Evolutionary conservation across 2,888 invertebrate species (phyloP).

Genomic region (Tribolium freemani): DNA sequence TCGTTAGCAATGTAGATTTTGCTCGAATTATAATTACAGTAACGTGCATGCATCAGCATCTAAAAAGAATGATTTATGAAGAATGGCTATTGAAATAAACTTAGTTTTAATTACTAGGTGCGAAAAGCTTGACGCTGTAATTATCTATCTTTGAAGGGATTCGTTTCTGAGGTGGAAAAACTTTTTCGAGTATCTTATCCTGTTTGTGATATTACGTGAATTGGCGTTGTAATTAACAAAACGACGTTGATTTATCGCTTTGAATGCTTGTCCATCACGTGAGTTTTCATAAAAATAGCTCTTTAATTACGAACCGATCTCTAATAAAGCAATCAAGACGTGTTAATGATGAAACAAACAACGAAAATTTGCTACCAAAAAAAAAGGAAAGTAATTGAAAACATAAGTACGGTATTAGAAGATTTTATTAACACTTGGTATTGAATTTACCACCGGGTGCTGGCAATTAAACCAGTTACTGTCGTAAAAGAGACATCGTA

Average conservation of each 20-base stretch:
- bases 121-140: conserved; percentile 32
- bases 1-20: conserved; percentile 30
- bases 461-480: conserved; percentile 28
- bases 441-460: conserved; percentile 22
- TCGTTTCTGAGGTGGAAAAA: not conserved
- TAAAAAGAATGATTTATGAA: conserved; percentile 22
- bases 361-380: not conserved
- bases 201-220: conserved; percentile 10
- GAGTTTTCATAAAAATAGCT: conserved; percentile 3
- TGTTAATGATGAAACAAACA: conserved; percentile 6
- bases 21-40: conserved; percentile 32
- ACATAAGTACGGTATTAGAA: conserved; percentile 26
- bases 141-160: conserved; percentile 2
- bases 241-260: conserved; percentile 39
- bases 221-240: conserved; percentile 33
- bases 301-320: conserved; percentile 15
- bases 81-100: conserved; percentile 23
- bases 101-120: conserved; percentile 26
- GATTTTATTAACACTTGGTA: conserved; percentile 28
- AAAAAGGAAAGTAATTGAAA: conserved; percentile 26
- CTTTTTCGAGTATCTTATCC: not conserved
- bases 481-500: conserved; percentile 26
- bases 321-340: conserved; percentile 18
- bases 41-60: not conserved
- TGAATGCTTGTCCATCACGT: conserved; percentile 26